phyloP scores from a whole-genome alignment of 2,113 vertebrate species.

The Pantherophis guttatus region DNA sequence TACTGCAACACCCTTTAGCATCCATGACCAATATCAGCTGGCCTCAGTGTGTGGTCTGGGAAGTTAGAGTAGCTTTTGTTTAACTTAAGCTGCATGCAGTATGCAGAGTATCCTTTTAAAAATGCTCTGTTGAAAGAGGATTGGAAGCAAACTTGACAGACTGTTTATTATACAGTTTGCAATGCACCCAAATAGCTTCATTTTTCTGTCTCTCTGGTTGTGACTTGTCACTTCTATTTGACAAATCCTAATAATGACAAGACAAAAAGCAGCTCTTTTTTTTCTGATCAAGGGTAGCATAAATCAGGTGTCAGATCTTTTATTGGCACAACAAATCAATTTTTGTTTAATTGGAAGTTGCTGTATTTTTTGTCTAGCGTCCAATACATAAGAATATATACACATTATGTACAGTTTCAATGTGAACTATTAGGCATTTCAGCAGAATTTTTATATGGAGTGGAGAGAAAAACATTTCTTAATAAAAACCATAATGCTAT shows the following conservation, averaged over 20 bases:
- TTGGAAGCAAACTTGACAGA: constrained; percentile 66
- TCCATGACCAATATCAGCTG: constrained; percentile 54
- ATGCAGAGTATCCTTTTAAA: constrained; percentile 21
- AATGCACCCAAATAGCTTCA: constrained; percentile 65
- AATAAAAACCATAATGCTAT: not conserved
- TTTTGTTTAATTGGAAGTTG: constrained; percentile 56
- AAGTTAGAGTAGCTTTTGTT: constrained; percentile 54
- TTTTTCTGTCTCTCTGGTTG: constrained; percentile 62
- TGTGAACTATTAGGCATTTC: not conserved
- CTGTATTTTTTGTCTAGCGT: constrained; percentile 23
- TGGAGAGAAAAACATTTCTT: not conserved
- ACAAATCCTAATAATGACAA: constrained; percentile 58
- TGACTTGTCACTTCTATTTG: constrained; percentile 69
- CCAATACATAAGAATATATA: constrained; percentile 7
- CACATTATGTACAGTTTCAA: not conserved
- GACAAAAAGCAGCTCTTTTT: constrained; percentile 66
- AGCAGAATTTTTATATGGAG: not conserved
- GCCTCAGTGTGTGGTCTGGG: constrained; percentile 59
- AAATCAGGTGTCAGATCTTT: constrained; percentile 61
- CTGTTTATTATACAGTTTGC: constrained; percentile 63
- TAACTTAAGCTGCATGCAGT: constrained; percentile 23
- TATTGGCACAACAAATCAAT: constrained; percentile 55
- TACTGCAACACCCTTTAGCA: constrained; percentile 52
- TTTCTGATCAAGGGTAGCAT: constrained; percentile 42
- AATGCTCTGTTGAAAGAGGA: constrained; percentile 48